These are phyloP conservation scores for Diadegma fenestrale DNA, from an alignment of 2,888 invertebrate species.

Conservation along the genomic window DNA sequence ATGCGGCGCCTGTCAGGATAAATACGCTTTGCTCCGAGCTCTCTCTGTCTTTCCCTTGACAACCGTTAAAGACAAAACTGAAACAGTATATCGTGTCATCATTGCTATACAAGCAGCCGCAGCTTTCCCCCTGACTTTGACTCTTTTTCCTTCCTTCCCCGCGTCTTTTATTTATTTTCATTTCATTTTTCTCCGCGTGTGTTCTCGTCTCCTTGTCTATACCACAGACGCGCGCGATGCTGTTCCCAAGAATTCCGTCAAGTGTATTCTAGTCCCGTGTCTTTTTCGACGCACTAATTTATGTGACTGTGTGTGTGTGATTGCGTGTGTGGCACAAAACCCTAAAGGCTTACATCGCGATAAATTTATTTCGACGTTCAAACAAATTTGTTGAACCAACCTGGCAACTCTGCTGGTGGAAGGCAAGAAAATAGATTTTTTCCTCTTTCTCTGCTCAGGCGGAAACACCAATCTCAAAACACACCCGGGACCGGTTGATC, in stretches of 20 bases:
- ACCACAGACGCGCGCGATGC: conserved; percentile 30
- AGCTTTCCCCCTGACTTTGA: conserved; percentile 14
- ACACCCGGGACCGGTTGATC: neutral
- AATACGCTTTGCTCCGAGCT: conserved; percentile 72
- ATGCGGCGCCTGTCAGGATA: conserved; percentile 75
- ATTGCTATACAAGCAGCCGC: conserved; percentile 38
- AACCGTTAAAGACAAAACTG: conserved; percentile 75
- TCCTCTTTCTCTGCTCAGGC: conserved; percentile 6
- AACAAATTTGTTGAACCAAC: conserved; percentile 60
- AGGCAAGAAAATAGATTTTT: neutral
- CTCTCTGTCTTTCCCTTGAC: conserved; percentile 48
- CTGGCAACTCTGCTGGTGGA: conserved; percentile 24
- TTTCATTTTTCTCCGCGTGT: conserved; percentile 3
- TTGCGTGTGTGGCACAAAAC: conserved; percentile 2
- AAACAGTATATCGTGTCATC: conserved; percentile 69
- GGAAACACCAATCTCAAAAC: conserved; percentile 29
- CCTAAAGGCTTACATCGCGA: conserved; percentile 34
- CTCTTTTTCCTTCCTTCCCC: conserved; percentile 27
- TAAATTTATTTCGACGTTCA: conserved; percentile 64
- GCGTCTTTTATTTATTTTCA: conserved; percentile 31
- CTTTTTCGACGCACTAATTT: conserved; percentile 19
- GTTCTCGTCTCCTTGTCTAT: conserved; percentile 12
- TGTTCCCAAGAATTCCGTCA: conserved; percentile 54
- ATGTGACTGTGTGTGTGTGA: conserved; percentile 9
- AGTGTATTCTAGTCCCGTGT: conserved; percentile 55